Conservation (phyloP, 92 coral and sea anemone species). For the Hydrozoanthus gracilis region DNA sequence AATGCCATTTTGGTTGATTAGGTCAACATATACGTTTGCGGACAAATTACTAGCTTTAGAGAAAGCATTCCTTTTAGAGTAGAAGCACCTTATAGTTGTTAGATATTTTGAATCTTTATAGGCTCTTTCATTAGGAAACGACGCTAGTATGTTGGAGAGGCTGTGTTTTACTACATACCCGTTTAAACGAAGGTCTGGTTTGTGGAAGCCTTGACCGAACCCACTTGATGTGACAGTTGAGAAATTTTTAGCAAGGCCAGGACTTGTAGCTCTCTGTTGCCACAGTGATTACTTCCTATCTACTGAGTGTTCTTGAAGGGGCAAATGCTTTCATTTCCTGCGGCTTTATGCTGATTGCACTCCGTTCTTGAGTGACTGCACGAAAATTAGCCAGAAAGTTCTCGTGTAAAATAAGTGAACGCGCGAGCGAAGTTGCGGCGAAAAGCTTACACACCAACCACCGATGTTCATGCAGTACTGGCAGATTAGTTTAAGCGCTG, state of each 20-base stretch:
- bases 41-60: not conserved
- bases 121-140: not conserved
- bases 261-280: constrained; percentile 2
- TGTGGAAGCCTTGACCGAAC: constrained; percentile 11
- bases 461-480: constrained; percentile 1
- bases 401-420: not conserved
- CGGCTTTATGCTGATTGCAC: constrained; percentile 34
- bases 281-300: constrained; percentile 35
- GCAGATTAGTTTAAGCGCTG: constrained; percentile 29
- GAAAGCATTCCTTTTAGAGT: not conserved
- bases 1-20: not conserved
- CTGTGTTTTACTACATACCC: not conserved
- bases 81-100: not conserved
- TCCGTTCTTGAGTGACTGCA: constrained; percentile 48
- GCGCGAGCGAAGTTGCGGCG: constrained; percentile 4
- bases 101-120: not conserved
- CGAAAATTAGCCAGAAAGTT: constrained; percentile 36
- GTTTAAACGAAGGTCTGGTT: constrained; percentile 8
- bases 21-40: not conserved
- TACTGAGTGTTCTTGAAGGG: constrained; percentile 31
- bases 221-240: constrained; percentile 13
- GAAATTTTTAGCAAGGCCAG: constrained; percentile 6
- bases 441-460: not conserved
- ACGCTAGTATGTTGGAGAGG: not conserved
- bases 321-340: constrained; percentile 50